phyloP scores from a whole-genome alignment of 2,113 vertebrate genomes.

The Guaruba guarouba region DNA sequence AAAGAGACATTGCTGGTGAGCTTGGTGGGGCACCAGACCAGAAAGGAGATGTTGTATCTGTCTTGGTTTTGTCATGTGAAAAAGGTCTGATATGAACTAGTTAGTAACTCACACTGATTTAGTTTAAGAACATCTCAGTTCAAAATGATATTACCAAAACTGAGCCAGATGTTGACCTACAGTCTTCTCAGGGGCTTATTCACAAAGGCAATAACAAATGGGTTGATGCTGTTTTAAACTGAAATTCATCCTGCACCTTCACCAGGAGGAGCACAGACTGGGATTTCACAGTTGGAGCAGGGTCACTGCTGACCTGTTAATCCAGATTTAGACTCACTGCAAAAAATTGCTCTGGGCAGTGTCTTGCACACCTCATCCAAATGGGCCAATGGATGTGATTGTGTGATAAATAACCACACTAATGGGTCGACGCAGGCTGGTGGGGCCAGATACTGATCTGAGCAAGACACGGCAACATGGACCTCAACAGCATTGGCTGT shows the following conservation, averaged over 20 bases:
- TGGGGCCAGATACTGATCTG: not conserved
- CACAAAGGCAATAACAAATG: not conserved
- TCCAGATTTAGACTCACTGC: not conserved
- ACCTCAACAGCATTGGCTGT: fast-evolving
- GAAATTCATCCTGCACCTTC: not conserved
- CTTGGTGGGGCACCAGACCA: not conserved
- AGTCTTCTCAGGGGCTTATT: not conserved
- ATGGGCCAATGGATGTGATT: not conserved
- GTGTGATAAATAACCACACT: fast-evolving
- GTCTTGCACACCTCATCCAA: not conserved
- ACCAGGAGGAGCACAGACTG: not conserved
- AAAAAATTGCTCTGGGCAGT: not conserved
- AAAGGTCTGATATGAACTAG: not conserved
- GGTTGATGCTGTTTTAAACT: not conserved
- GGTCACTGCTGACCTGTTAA: not conserved
- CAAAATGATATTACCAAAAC: not conserved
- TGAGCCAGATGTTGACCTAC: not conserved
- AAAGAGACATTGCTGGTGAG: not conserved
- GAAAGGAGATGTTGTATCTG: not conserved
- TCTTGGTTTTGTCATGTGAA: not conserved
- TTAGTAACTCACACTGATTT: not conserved
- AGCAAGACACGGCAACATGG: not conserved
- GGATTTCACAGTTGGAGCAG: not conserved
- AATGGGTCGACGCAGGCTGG: not conserved
- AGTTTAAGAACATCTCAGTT: not conserved